phyloP scores from a whole-genome alignment of 2,113 vertebrate species.

The Epinephelus fuscoguttatus region DNA sequence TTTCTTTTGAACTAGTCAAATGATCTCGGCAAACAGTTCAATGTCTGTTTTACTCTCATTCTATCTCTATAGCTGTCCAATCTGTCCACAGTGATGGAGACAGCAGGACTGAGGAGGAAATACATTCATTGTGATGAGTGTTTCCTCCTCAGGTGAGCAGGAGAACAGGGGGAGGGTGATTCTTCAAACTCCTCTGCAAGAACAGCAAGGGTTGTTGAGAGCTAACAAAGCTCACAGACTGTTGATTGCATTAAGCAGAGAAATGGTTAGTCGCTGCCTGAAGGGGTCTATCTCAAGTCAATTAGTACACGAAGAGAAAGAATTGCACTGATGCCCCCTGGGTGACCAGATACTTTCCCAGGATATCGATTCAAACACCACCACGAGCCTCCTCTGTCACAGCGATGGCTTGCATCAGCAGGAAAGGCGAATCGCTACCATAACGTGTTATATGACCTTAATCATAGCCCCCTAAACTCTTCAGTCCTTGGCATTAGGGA shows the following conservation, averaged over 20 bases:
- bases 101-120: not conserved
- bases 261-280: constrained; percentile 33
- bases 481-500: constrained; percentile 30
- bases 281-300: constrained; percentile 62
- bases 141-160: constrained; percentile 36
- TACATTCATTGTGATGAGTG: constrained; percentile 3
- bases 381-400: constrained; percentile 51
- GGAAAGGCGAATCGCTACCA: constrained; percentile 52
- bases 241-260: constrained; percentile 59
- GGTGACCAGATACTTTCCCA: constrained; percentile 56
- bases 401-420: constrained; percentile 64
- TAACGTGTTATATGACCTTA: constrained; percentile 49
- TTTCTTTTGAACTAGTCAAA: no score
- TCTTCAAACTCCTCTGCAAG: constrained; percentile 34
- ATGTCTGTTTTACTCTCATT: no score
- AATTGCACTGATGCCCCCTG: constrained; percentile 49
- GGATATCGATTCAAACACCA: constrained; percentile 66
- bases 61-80: not conserved
- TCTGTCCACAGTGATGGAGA: constrained; percentile 14
- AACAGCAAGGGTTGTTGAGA: not conserved
- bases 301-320: constrained; percentile 52
- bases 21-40: no score
- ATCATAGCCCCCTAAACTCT: constrained; percentile 39
- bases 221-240: constrained; percentile 37
- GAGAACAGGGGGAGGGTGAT: constrained; percentile 28